Conservation (phyloP, 2,888 invertebrate genomes). For the Drosophila phalerata region DNA sequence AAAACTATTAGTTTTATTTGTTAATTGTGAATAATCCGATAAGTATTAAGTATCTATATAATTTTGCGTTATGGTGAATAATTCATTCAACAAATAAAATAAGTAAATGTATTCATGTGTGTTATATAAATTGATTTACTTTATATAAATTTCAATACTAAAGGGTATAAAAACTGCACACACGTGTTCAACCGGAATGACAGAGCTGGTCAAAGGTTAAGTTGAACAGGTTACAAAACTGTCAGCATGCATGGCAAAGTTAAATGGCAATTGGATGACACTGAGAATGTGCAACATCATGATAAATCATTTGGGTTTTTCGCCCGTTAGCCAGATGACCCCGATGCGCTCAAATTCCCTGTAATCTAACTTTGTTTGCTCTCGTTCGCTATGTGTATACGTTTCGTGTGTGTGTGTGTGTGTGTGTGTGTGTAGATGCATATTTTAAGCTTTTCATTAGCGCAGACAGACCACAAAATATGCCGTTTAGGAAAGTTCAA, state of each 20-base stretch:
- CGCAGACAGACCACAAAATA: conserved; percentile 24
- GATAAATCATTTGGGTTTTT: conserved; percentile 50
- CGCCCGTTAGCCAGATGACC: conserved; percentile 34
- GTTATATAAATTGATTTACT: background rate
- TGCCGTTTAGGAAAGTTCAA: conserved; percentile 31
- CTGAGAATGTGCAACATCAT: conserved; percentile 45
- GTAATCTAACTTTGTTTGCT: conserved; percentile 18
- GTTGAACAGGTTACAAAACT: conserved; percentile 52
- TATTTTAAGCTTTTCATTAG: conserved; percentile 49
- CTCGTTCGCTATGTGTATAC: background rate
- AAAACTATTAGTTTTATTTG: no score
- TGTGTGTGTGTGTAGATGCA: conserved; percentile 14
- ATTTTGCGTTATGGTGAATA: no score
- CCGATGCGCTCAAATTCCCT: conserved; percentile 34
- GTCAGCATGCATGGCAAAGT: conserved; percentile 44
- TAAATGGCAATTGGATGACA: conserved; percentile 35
- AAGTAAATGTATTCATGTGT: background rate
- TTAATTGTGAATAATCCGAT: no score
- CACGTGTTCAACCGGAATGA: conserved; percentile 7
- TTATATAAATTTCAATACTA: background rate
- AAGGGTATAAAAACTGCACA: conserved; percentile 24
- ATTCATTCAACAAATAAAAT: background rate
- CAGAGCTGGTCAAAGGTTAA: conserved; percentile 40
- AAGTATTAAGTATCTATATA: no score
- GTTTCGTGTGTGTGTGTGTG: background rate